Evolutionary conservation across 2,888 invertebrate genomes (phyloP).

Genomic region (Amaurobius ferox): DNA sequence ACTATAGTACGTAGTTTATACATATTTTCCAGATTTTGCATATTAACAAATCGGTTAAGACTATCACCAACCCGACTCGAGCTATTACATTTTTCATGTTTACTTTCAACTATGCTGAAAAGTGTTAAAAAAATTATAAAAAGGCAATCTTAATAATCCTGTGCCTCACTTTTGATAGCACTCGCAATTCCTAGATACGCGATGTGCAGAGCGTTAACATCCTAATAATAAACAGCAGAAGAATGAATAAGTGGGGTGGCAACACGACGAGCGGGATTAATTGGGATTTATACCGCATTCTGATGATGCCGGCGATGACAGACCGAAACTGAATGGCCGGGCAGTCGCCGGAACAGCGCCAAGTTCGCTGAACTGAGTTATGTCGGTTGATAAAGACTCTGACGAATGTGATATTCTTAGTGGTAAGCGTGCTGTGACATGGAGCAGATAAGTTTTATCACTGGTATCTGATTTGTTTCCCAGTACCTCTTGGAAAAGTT

Average conservation of each 20-base stretch:
- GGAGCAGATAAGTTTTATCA: not conserved
- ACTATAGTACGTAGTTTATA: too few relatives aligned
- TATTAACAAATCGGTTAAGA: too few relatives aligned
- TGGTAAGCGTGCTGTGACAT: not conserved
- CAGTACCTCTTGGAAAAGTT: too few relatives aligned
- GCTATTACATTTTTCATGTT: too few relatives aligned
- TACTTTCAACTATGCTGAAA: too few relatives aligned
- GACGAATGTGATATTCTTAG: not conserved
- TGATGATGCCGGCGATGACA: not conserved
- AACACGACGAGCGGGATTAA: constrained; percentile 46
- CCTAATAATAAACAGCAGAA: constrained; percentile 63
- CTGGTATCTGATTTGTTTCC: too few relatives aligned
- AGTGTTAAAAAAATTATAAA: too few relatives aligned
- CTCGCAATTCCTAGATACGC: not conserved
- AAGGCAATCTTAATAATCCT: too few relatives aligned
- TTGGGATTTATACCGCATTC: not conserved
- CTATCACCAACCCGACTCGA: too few relatives aligned
- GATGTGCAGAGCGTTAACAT: constrained; percentile 39
- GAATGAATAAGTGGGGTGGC: constrained; percentile 39
- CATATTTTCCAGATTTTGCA: too few relatives aligned
- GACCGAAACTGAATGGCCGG: not conserved
- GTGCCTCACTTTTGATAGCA: too few relatives aligned
- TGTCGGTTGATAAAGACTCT: not conserved
- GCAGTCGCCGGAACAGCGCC: not conserved
- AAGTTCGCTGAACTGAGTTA: not conserved